Conservation (phyloP, 2,888 invertebrate species). For the Rhabditophanes sp. region DNA sequence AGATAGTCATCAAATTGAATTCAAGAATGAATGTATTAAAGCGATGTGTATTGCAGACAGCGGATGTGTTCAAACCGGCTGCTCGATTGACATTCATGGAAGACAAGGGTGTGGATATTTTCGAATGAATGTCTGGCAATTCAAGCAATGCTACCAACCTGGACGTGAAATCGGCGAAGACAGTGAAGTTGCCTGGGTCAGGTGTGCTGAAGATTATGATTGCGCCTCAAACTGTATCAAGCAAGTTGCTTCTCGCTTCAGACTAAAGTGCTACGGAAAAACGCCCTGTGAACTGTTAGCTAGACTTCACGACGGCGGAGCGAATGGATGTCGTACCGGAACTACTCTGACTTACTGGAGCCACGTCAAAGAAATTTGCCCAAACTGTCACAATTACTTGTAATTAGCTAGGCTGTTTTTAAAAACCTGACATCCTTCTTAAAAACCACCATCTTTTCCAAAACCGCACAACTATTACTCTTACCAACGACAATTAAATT, state of each 20-base stretch:
- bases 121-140: conserved; percentile 39
- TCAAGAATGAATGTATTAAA: conserved; percentile 31
- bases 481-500: not conserved
- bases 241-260: conserved; percentile 28
- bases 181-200: conserved; percentile 36
- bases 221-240: conserved; percentile 37
- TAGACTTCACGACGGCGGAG: conserved; percentile 40
- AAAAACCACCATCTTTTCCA: not conserved
- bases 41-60: conserved; percentile 40
- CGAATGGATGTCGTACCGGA: conserved; percentile 36
- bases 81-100: conserved; percentile 27
- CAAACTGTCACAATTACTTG: conserved; percentile 8
- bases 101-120: conserved; percentile 41
- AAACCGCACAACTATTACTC: not conserved
- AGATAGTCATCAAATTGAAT: conserved; percentile 21
- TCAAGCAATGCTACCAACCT: conserved; percentile 42
- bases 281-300: conserved; percentile 40
- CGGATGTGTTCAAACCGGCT: conserved; percentile 36
- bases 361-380: conserved; percentile 15
- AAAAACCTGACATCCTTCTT: not conserved
- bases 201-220: conserved; percentile 38
- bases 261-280: conserved; percentile 41
- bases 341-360: conserved; percentile 18
- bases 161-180: conserved; percentile 35
- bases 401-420: too few relatives aligned